Base-by-base conservation (phyloP, 2,888 invertebrate species). In the Tipula confusa region DNA sequence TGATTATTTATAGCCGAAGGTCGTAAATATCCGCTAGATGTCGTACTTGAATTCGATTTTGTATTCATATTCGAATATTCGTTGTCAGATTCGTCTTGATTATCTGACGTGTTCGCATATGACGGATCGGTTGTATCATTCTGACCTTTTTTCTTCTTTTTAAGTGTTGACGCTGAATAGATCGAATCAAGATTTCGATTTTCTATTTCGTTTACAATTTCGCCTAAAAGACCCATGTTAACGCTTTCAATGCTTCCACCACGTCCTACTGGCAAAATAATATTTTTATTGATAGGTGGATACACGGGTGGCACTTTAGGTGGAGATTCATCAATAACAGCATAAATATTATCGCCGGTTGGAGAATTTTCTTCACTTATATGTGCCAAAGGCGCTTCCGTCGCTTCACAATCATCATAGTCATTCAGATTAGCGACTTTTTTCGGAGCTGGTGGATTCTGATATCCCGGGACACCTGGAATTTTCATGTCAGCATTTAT, bases 131-230 rank as follows among this genome's bases (percentile, higher is more conserved):
- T 89, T 83, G 86, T 79, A 85, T 87, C 81, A 84, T 84, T 83
- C 84, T 86, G 83, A 84, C 86, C 79, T 85, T 92, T 91, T 86
- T 93, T 92, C 86, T 93, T 93, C 84, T 93, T 90, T 0, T 92
- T 91, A 1, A 95, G 88, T 0, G 94, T 94, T 0, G 94, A 93
- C 0, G 94, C 94, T 0, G 96, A 95, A 88, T 97, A 97, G 86
- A 97, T 96, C 0, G 96, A 96, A 86, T 96, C 96, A 43, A 95
- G 94, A 88, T 96, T 96, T 36, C 96, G 91, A 86, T 94, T 94
- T 86, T 96, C 95, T 86, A 97, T 96, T 89, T 97, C 97, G 79
- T 93, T 93, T 0, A 97, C 96, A 84, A 97, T 97, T 89, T 97
- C 97, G 6, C 95, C 95, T 0, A 97, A 89, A 24, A 97, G 89